phyloP scores from a whole-genome alignment of 64 coral and sea anemone genomes.

The Porites lutea region DNA sequence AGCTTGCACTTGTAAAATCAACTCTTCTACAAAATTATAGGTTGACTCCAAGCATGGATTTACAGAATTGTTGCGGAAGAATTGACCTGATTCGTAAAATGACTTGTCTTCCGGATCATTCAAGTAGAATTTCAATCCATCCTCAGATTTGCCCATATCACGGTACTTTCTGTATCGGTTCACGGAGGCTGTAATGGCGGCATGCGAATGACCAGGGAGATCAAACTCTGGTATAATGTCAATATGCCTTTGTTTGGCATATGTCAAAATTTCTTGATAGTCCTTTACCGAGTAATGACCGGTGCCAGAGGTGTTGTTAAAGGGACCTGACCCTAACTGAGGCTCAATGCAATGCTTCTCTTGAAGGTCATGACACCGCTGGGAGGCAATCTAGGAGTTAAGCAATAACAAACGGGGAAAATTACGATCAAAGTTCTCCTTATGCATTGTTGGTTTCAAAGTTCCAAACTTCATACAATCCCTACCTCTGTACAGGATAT shows the following conservation, averaged over 20 bases:
- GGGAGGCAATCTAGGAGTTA: constrained; percentile 70
- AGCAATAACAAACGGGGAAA: neutral
- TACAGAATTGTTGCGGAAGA: constrained; percentile 79
- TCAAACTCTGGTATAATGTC: constrained; percentile 91
- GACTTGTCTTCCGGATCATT: constrained; percentile 52
- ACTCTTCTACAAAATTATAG: constrained; percentile 66
- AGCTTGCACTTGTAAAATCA: constrained; percentile 61
- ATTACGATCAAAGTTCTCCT: neutral
- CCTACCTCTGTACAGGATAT: too few species aligned
- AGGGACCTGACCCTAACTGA: constrained; percentile 86
- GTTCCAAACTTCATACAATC: too few species aligned
- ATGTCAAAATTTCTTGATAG: constrained; percentile 77
- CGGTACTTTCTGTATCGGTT: constrained; percentile 22
- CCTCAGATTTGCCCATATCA: neutral
- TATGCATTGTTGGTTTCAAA: too few species aligned
- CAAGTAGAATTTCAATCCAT: constrained; percentile 36
- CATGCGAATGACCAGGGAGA: constrained; percentile 82
- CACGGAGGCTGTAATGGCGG: constrained; percentile 86
- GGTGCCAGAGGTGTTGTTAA: constrained; percentile 42
- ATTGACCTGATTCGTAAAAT: constrained; percentile 76
- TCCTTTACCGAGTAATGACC: constrained; percentile 72
- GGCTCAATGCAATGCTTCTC: constrained; percentile 67
- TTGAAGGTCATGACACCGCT: constrained; percentile 77
- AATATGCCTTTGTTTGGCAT: constrained; percentile 69
- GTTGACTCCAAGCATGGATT: constrained; percentile 86